Percentiles rank a stretch among this genome's conserved stretches.
These are phyloP conservation scores for Pogonophryne albipinna DNA, from an alignment of 2,797 vertebrate genomes.

Conservation along the genomic window DNA sequence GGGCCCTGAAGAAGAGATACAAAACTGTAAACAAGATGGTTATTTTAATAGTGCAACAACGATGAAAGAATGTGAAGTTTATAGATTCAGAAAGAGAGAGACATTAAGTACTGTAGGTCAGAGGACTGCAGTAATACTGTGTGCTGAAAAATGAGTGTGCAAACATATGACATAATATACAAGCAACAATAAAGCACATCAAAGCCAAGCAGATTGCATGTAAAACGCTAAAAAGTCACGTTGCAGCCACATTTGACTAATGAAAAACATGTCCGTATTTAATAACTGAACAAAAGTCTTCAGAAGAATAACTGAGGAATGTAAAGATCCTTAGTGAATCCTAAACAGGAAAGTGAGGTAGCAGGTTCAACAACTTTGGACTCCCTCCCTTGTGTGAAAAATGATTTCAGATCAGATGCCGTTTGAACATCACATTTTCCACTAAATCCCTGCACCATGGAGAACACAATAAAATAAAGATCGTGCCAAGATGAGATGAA, in stretches of 20 bases:
- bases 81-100: constrained; percentile 23
- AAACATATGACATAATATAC: constrained; percentile 37
- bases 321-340: constrained; percentile 1
- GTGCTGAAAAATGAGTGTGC: constrained; percentile 28
- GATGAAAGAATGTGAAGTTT: constrained; percentile 30
- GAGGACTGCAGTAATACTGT: constrained; percentile 33
- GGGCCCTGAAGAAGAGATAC: constrained; percentile 30
- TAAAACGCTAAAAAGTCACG: constrained; percentile 33
- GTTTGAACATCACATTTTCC: constrained; percentile 40
- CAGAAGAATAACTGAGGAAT: constrained; percentile 28
- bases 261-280: constrained; percentile 40
- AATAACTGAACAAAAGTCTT: constrained; percentile 29
- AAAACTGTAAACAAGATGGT: constrained; percentile 65
- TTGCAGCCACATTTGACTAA: constrained; percentile 51
- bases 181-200: constrained; percentile 62
- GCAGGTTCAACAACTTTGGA: constrained; percentile 2
- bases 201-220: constrained; percentile 60
- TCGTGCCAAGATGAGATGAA: constrained; percentile 28
- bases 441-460: constrained; percentile 32
- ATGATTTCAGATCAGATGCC: constrained; percentile 24
- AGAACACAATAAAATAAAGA: constrained; percentile 42
- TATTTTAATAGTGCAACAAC: constrained; percentile 50
- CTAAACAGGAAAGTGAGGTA: constrained; percentile 9
- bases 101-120: constrained; percentile 27
- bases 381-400: not conserved